These are phyloP conservation scores for Lonchura striata DNA, from an alignment of 2,113 vertebrate species.

Conservation along the genomic window DNA sequence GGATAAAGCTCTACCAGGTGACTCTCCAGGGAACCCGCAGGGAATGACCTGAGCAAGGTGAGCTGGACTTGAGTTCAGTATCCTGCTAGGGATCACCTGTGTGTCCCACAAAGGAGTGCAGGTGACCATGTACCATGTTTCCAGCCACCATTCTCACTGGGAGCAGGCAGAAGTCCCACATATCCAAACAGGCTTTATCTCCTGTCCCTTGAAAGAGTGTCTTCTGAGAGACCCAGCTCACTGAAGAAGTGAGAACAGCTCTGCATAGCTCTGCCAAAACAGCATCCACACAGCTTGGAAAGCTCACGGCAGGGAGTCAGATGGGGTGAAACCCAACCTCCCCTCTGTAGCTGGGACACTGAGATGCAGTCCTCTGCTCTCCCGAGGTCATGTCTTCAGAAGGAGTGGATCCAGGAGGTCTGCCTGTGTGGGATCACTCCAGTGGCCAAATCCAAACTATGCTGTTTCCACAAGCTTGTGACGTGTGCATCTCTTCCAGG, in stretches of 20 bases:
- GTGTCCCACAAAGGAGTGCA: not conserved
- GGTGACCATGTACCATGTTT: not conserved
- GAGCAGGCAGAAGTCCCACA: not conserved
- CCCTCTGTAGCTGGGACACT: not conserved
- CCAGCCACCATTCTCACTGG: not conserved
- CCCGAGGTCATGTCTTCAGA: not conserved
- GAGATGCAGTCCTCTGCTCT: not conserved
- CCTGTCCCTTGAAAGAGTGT: not conserved
- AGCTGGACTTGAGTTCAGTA: not conserved
- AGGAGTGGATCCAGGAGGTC: not conserved
- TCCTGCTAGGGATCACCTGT: not conserved
- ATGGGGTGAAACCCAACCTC: not conserved
- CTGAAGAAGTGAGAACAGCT: not conserved
- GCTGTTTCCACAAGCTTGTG: not conserved
- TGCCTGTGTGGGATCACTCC: not conserved
- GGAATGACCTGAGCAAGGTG: not conserved
- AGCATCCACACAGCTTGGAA: not conserved
- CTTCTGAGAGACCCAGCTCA: not conserved
- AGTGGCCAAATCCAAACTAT: not conserved
- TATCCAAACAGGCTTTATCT: not conserved
- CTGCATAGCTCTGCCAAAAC: not conserved
- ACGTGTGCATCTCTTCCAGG: not conserved
- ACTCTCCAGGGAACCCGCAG: not conserved
- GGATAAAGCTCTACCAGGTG: not conserved
- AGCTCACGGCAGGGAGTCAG: not conserved